Evolutionary conservation across 2,797 vertebrate genomes (phyloP).

Genomic region (Hydrolagus colliei): DNA sequence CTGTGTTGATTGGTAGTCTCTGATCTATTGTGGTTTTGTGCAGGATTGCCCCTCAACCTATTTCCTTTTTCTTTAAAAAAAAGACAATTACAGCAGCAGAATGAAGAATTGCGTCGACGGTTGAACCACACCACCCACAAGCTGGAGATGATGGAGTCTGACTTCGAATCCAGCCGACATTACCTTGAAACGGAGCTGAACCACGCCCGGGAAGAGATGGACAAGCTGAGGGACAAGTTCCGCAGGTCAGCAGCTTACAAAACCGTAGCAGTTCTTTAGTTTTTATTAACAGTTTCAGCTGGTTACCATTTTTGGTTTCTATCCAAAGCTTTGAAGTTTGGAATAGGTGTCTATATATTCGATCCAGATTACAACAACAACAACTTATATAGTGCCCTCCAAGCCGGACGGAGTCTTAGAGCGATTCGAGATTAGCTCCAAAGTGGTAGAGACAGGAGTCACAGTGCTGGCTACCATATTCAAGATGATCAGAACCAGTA

Average conservation of each 20-base stretch:
- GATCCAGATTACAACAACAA: no score
- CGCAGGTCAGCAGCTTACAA: slow-evolving; percentile 62
- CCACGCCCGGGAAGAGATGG: slow-evolving; percentile 83
- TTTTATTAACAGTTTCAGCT: background rate
- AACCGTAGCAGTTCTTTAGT: background rate
- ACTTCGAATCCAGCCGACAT: slow-evolving; percentile 81
- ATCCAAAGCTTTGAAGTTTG: background rate
- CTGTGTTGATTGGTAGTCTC: no score
- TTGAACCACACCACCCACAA: slow-evolving; percentile 80
- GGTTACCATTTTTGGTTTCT: background rate
- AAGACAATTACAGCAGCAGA: slow-evolving; percentile 74
- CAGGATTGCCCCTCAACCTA: background rate
- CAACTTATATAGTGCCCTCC: no score
- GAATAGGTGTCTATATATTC: no score
- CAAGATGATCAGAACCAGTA: no score
- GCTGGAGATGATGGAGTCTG: slow-evolving; percentile 85
- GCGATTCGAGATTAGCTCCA: no score
- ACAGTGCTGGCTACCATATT: no score
- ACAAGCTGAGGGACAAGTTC: slow-evolving; percentile 97
- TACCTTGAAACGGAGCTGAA: slow-evolving; percentile 86
- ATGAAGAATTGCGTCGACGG: slow-evolving; percentile 81
- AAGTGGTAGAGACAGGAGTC: no score
- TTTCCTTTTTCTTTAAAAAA: background rate
- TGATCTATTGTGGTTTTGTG: no score
- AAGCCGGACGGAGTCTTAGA: no score